A percentile compares a stretch with the other conserved stretches of the same genome.
These are phyloP conservation scores for Grapholita molesta DNA, from an alignment of 1,140 invertebrate species.

Conservation along the genomic window DNA sequence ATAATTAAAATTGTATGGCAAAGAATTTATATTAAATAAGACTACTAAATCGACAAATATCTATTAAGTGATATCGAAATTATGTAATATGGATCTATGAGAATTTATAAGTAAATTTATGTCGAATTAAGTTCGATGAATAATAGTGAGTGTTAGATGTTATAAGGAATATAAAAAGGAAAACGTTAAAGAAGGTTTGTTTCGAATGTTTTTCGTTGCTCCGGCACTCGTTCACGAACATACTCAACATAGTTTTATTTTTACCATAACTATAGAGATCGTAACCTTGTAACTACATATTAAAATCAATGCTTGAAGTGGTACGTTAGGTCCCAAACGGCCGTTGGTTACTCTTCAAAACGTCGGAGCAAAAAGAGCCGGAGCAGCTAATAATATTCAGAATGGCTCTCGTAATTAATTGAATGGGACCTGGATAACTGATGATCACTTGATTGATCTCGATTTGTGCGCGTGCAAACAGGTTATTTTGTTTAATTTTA, in stretches of 20 bases:
- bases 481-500: background rate
- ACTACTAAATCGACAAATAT: background rate
- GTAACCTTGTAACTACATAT: no score
- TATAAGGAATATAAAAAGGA: background rate
- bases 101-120: background rate
- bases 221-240: no score
- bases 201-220: no score
- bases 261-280: no score
- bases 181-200: no score
- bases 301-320: no score
- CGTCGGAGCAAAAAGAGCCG: no score
- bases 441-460: constrained; percentile 23
- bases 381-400: no score
- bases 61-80: background rate
- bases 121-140: background rate
- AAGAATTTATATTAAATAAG: background rate
- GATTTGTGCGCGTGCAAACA: constrained; percentile 17
- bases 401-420: background rate
- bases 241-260: no score
- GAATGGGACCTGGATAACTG: background rate
- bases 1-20: background rate
- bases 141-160: background rate
- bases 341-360: no score
- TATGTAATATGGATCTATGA: background rate
- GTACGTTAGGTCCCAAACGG: no score